phyloP scores from a whole-genome alignment of 2,888 invertebrate species.

The Poecilus cupreus region DNA sequence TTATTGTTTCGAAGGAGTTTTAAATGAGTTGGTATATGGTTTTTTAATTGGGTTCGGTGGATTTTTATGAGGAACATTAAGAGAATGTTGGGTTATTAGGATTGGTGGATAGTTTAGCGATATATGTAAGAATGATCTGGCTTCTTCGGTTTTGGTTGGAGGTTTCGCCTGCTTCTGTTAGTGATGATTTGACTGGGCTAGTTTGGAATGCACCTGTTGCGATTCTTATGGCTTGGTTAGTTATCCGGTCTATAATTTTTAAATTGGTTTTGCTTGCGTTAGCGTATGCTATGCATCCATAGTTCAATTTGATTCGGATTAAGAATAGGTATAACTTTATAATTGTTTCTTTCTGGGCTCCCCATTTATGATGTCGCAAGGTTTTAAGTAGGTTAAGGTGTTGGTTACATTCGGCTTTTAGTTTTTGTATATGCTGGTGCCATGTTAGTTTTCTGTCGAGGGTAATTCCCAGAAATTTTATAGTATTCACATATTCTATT shows the following conservation, averaged over 20 bases:
- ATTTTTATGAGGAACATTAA: neutral
- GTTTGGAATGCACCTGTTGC: slow-evolving; percentile 2
- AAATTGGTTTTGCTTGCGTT: neutral
- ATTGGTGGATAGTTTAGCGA: neutral
- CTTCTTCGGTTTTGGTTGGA: neutral
- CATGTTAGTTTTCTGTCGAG: neutral
- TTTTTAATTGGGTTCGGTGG: neutral
- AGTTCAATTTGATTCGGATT: slow-evolving; percentile 32
- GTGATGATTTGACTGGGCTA: neutral
- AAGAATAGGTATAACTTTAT: neutral
- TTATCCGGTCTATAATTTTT: neutral
- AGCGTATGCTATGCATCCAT: slow-evolving; percentile 6
- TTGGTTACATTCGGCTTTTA: slow-evolving; percentile 2
- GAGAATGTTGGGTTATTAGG: neutral
- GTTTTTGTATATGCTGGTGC: neutral
- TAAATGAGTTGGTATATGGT: neutral
- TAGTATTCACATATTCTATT: neutral
- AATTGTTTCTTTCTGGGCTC: slow-evolving; percentile 5
- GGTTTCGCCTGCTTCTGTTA: neutral
- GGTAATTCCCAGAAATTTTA: neutral
- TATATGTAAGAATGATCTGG: neutral
- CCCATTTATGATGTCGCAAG: slow-evolving; percentile 6
- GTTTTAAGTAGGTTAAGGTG: neutral
- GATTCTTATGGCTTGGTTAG: neutral
- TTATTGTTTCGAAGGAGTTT: neutral